phyloP scores from a whole-genome alignment of 2,888 invertebrate genomes.

The Harpalus rufipes region DNA sequence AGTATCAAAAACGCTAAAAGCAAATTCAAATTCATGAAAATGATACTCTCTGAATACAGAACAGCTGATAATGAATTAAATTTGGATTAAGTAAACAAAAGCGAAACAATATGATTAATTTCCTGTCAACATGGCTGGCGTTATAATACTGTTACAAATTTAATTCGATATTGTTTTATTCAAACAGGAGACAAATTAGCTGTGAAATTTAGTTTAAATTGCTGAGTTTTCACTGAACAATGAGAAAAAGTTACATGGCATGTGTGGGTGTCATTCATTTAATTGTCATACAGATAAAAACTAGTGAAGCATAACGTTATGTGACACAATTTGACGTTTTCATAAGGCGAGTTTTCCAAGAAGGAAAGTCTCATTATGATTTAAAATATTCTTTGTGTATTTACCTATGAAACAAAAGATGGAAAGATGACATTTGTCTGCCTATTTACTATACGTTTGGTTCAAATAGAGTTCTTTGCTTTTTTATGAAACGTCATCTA shows the following conservation, averaged over 20 bases:
- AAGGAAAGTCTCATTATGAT: background rate
- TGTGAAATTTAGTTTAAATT: slow-evolving; percentile 35
- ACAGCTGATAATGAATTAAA: slow-evolving; percentile 24
- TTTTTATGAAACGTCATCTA: too few relatives aligned
- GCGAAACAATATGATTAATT: slow-evolving; percentile 52
- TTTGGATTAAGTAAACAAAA: slow-evolving; percentile 50
- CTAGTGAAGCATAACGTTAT: background rate
- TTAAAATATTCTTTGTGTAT: background rate
- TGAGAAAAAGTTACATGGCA: slow-evolving; percentile 9
- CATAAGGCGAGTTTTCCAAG: too few relatives aligned
- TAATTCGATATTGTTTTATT: slow-evolving; percentile 44
- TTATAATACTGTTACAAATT: slow-evolving; percentile 40
- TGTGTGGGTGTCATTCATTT: background rate
- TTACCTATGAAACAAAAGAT: too few relatives aligned
- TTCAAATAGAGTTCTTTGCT: too few relatives aligned
- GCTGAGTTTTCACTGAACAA: slow-evolving; percentile 10
- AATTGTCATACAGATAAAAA: background rate
- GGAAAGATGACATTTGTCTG: too few relatives aligned
- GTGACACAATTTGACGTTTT: background rate
- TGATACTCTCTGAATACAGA: slow-evolving; percentile 5
- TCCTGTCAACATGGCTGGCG: slow-evolving; percentile 17
- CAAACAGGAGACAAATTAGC: slow-evolving; percentile 24
- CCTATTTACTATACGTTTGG: too few relatives aligned
- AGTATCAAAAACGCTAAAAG: slow-evolving; percentile 11
- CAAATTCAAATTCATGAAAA: slow-evolving; percentile 27